phyloP scores from a whole-genome alignment of 1,140 invertebrate genomes.

The Bicyclus anynana region DNA sequence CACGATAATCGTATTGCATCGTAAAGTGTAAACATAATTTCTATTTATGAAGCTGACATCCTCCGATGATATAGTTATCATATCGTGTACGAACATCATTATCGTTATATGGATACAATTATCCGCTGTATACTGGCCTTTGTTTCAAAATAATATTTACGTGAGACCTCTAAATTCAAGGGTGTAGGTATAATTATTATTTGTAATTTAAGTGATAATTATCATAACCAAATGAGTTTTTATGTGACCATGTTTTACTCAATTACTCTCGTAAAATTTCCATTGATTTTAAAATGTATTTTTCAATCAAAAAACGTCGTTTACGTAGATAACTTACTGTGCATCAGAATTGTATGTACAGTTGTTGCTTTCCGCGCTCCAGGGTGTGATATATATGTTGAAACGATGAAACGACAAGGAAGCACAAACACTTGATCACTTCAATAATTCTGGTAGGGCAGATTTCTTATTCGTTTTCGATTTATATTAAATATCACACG shows the following conservation, averaged over 20 bases:
- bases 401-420: conserved; percentile 21
- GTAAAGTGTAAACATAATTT: conserved; percentile 14
- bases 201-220: background rate
- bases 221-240: background rate
- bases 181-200: background rate
- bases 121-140: conserved; percentile 5
- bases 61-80: conserved; percentile 25
- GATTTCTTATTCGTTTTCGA: conserved; percentile 33
- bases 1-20: conserved; percentile 7
- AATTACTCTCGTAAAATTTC: background rate
- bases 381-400: conserved; percentile 34
- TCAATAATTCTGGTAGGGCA: conserved; percentile 36
- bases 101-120: conserved; percentile 1
- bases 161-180: conserved; percentile 6
- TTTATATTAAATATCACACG: conserved; percentile 41
- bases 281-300: background rate
- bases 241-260: background rate
- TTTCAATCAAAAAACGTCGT: background rate
- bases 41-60: conserved; percentile 44
- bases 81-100: conserved; percentile 12
- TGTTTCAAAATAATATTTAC: conserved; percentile 1
- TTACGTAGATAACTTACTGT: conserved; percentile 52
- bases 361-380: conserved; percentile 34
- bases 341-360: conserved; percentile 53
- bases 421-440: conserved; percentile 35